phyloP scores from a whole-genome alignment of 2,797 vertebrate genomes.

The Myoxocephalus aenaeus region DNA sequence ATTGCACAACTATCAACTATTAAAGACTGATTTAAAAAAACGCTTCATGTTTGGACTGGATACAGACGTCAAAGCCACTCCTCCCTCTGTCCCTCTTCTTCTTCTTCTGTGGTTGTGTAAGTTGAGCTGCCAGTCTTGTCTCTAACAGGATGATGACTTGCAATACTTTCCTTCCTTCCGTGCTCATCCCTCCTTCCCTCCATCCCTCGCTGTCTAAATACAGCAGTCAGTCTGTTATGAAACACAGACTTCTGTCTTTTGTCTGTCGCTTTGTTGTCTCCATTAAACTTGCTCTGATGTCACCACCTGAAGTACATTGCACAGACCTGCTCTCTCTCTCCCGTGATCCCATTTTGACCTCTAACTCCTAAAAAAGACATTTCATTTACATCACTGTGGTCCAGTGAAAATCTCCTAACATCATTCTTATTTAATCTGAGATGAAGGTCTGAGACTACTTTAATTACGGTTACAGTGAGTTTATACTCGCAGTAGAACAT shows the following conservation, averaged over 20 bases:
- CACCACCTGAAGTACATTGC: conserved; percentile 21
- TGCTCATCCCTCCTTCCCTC: conserved; percentile 17
- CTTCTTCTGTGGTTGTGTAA: conserved; percentile 56
- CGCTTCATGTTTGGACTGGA: conserved; percentile 16
- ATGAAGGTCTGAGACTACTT: neutral
- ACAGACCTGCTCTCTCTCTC: neutral
- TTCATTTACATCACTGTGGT: conserved; percentile 1
- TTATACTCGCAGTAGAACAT: neutral
- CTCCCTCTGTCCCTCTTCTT: conserved; percentile 20
- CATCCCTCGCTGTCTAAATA: conserved; percentile 65
- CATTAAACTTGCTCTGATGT: conserved; percentile 26
- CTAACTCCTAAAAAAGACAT: neutral
- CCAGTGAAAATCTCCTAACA: neutral
- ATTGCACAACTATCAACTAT: neutral
- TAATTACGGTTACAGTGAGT: neutral
- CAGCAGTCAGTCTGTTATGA: conserved; percentile 63
- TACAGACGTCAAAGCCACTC: conserved; percentile 22
- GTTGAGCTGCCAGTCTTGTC: conserved; percentile 49
- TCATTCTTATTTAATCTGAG: neutral
- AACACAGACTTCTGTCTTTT: conserved; percentile 57
- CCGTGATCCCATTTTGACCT: conserved; percentile 12
- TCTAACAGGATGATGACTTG: conserved; percentile 68
- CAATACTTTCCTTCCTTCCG: conserved; percentile 62
- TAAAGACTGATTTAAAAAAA: conserved; percentile 4
- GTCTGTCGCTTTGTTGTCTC: neutral